Evolutionary conservation across 2,888 invertebrate species (phyloP), one percentile per base, ranked within the genome.

Genomic region (Drosophila prolongata): DNA sequence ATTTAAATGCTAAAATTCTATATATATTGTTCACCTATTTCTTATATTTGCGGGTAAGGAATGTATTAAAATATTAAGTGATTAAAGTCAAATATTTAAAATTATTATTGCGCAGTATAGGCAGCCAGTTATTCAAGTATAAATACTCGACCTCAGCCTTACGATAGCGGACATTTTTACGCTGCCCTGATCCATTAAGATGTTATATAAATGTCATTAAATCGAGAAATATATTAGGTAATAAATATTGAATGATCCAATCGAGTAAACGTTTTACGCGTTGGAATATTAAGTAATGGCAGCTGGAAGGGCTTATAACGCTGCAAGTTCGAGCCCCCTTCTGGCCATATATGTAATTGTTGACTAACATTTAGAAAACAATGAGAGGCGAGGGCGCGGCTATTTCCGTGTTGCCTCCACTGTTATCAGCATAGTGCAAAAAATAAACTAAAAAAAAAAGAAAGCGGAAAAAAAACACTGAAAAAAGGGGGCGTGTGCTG

Each of bases 401-500:
- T 50, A 54, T 47, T 71, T 72, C 72, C 72, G 72, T 64, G 76
- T 66, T 52, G 77, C 65, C 54, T 57, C 54, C 58, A 58, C 35
- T n/a, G 47, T 42, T 58, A 62, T 49, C 59, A 35, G 34, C 56
- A 14, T 9, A 14, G 14, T 14, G 16, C 37, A 37, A 58, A 30
- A 40, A 30, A 40, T 24, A 43, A 50, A 8, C 6, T 16, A 35
- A 43, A 49, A 9, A 19, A 16, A 16, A 16, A 16, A 16, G 16
- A 16, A 16, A 16, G 16, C 16, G 16, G 16, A 16, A 16, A 16
- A 35, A 43, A 38, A 47, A 46, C 56, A 46, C 47, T 57, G 37
- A 57, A 43, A 79, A 82, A 82, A 82, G 80, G 82, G 80, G 80
- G 80, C 83, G 80, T 79, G 80, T 82, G 62, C 44, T 47, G 57